phyloP scores from a whole-genome alignment of 2,113 vertebrate species.

The Cranoglanis bouderius region DNA sequence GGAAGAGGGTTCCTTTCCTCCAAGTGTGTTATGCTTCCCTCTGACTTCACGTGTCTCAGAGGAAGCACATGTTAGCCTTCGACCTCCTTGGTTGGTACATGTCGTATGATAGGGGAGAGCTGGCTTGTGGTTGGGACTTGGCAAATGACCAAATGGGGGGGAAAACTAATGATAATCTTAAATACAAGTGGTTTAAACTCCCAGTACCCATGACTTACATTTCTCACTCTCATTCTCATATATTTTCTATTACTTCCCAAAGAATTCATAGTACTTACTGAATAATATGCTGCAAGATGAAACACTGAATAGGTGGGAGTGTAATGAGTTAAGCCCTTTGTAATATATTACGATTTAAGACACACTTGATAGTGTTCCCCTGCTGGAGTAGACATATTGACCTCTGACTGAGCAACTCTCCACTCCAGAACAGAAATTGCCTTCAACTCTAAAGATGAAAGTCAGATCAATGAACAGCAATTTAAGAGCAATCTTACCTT shows the following conservation, averaged over 20 bases:
- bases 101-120: neutral
- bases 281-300: slow-evolving; percentile 5
- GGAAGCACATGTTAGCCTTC: neutral
- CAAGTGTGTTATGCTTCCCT: no score
- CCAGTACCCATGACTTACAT: neutral
- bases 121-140: neutral
- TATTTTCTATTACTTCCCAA: neutral
- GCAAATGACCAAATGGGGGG: neutral
- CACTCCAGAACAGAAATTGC: slow-evolving; percentile 21
- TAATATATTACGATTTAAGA: neutral
- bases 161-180: neutral
- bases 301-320: neutral
- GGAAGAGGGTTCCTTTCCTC: neutral
- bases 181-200: neutral
- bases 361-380: neutral
- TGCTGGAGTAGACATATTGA: slow-evolving; percentile 15
- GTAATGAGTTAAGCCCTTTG: neutral
- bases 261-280: neutral
- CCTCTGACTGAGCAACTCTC: slow-evolving; percentile 11
- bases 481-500: slow-evolving; percentile 29
- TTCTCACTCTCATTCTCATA: neutral
- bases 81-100: neutral
- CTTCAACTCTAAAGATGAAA: slow-evolving; percentile 32
- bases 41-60: neutral
- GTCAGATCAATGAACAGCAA: slow-evolving; percentile 36